Base-by-base conservation (phyloP, 2,888 invertebrate species). In the Scaeva pyrastri region DNA sequence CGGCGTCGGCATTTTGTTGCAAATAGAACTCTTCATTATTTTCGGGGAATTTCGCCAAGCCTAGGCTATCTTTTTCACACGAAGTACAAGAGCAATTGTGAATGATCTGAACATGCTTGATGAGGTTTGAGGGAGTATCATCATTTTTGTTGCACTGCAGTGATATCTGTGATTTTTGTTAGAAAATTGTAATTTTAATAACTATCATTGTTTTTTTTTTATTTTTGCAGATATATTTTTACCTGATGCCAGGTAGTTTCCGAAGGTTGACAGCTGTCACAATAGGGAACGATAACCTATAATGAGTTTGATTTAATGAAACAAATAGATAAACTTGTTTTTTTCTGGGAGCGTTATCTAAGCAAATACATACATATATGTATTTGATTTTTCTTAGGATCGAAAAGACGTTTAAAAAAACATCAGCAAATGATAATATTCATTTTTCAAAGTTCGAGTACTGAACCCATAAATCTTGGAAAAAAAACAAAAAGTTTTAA, bases 231-330 rank as follows among this genome's bases (percentile, higher is more conserved):
- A 31, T 93, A 0, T 14, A 21, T 14, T 6, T 41, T 91, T 91
- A 95, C 95, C 89, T 95, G 95, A 89, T 94, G 95, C 94, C 95
- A 95, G 86, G 94, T 93, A 43, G 94, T 94, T 83, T 94, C 93
- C 1, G 94, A 93, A 0, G 95, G 95, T 90, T 95, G 95, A 89
- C 95, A 95, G 82, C 95, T 95, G 90, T 95, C 95, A 90, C 95
- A 95, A 89, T 95, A 95, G 2, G 95, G 95, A 48, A 94, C 93
- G 74, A 94, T 94, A 2, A 94, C 92, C 89, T 89, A 19, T 21
- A 11, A 21, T 10, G 1, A 21, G 3, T 21, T 39, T 8, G 8
- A 41, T 12, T 5, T 39, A 50, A 36, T 26, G 21, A 36, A 50
- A 56, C 8, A 56, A 58, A 23, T n/a, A n/a, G n/a, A n/a, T n/a